These are phyloP conservation scores for Drosophila simulans DNA, from an alignment of 1,140 invertebrate species.

Conservation along the genomic window DNA sequence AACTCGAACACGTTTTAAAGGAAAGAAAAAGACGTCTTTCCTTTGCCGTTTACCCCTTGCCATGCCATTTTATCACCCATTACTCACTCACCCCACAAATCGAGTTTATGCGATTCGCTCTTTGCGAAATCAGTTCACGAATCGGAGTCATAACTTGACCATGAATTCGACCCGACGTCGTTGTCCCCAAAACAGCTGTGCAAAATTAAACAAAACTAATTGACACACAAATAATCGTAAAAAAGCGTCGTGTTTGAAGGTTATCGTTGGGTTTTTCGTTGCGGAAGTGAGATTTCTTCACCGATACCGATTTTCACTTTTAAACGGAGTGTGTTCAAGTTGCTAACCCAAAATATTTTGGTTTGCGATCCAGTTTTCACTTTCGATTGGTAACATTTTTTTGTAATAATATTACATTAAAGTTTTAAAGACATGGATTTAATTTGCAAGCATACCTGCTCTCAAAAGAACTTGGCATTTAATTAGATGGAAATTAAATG, in stretches of 20 bases:
- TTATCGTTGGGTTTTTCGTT: conserved; percentile 16
- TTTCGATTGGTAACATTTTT: background rate
- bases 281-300: conserved; percentile 26
- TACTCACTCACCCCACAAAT: conserved; percentile 12
- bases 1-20: conserved; percentile 58
- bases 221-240: conserved; percentile 25
- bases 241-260: conserved; percentile 20
- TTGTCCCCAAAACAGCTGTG: conserved; percentile 34
- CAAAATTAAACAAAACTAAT: conserved; percentile 36
- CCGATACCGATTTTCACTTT: background rate
- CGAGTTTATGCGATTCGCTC: conserved; percentile 23
- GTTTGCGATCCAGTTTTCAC: background rate
- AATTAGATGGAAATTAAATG: no score
- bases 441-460: background rate
- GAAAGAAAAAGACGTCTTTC: conserved; percentile 5
- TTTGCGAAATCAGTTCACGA: conserved; percentile 46
- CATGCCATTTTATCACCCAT: conserved; percentile 5
- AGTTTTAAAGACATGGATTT: background rate
- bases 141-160: conserved; percentile 24
- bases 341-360: background rate
- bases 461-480: no score
- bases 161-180: conserved; percentile 19
- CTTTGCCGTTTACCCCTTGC: background rate
- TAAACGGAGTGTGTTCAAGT: background rate
- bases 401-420: background rate